Evolutionary conservation across 2,113 vertebrate species (phyloP), one percentile per base, ranked within the genome.

Genomic region (Zosterops lateralis): DNA sequence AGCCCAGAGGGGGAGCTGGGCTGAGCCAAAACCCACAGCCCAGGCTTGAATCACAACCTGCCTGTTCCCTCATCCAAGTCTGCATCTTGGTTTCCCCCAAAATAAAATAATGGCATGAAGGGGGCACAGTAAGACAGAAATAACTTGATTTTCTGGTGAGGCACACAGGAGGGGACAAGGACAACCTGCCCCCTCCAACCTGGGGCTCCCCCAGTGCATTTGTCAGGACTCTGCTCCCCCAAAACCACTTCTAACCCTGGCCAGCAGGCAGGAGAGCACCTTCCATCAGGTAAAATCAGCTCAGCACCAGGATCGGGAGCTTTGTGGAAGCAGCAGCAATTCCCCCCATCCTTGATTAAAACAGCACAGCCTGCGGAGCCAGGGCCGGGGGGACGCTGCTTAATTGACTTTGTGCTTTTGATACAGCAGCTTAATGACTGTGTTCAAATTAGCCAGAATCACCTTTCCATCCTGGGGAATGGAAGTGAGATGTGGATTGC

Each of bases 381-480:
- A 12, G 54, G 74, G 48, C 0, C 0, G 54, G 2, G 50, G 73
- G 29, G 11, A 34, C 0, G 4, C 61, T 47, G 53, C 14, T 91
- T 96, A 93, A 93, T 93, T 93, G 92, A 72, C 81, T 79, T 16
- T 3, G 25, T 65, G 87, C 9, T 82, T 95, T 84, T 64, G 84
- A 78, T 92, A 71, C 36, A 8, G 56, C n/a, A 4, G 57, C 38
- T 84, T 94, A 94, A 95, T 87, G 78, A 82, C 45, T 50, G 26
- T 68, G 50, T 89, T 93, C 84, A 84, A 91, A 92, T 91, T 70
- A 95, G 74, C 57, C 74, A 82, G 53, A 75, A 89, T 89, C 91
- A 93, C 89, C 89, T 96, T 84, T 76, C 57, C 84, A 87, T 56
- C 48, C 73, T 12, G 21, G 80, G 92, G 65, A 87, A 84, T 2